Evolutionary conservation across 2,888 invertebrate genomes (phyloP).

Genomic region (Andrena bicolor): DNA sequence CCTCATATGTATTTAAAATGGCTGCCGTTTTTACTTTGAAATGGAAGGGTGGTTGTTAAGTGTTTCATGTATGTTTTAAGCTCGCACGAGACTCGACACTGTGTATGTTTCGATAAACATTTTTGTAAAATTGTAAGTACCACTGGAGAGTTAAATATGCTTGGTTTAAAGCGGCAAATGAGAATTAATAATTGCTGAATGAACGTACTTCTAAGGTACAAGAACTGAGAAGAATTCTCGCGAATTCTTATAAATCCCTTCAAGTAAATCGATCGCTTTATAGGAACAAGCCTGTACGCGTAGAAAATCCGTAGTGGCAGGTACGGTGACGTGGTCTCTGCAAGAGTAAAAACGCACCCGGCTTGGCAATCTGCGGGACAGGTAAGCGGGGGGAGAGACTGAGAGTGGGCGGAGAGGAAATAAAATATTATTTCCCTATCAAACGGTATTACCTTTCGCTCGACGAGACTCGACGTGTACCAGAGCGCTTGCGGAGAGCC

Average conservation of each 20-base stretch:
- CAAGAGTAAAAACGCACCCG: slow-evolving; percentile 72
- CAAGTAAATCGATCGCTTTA: background rate
- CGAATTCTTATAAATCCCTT: background rate
- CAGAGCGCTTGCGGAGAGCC: slow-evolving; percentile 63
- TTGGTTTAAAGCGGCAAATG: too few relatives aligned
- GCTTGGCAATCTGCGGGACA: slow-evolving; percentile 71
- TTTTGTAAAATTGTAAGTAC: too few relatives aligned
- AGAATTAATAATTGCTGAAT: background rate
- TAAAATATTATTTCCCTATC: slow-evolving; percentile 83
- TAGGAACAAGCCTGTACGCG: slow-evolving; percentile 9
- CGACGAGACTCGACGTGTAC: slow-evolving; percentile 73
- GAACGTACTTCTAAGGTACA: background rate
- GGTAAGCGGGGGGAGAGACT: slow-evolving; percentile 15
- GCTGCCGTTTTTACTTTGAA: background rate
- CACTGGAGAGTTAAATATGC: too few relatives aligned
- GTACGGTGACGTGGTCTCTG: slow-evolving; percentile 63
- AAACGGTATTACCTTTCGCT: slow-evolving; percentile 80
- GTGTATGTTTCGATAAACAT: too few relatives aligned
- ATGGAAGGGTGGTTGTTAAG: too few relatives aligned
- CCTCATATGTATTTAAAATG: background rate
- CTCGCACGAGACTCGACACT: too few relatives aligned
- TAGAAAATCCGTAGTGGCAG: slow-evolving; percentile 16
- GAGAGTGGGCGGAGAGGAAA: slow-evolving; percentile 65
- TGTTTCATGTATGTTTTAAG: too few relatives aligned
- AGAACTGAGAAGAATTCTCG: background rate